Base-by-base conservation (phyloP, 1,140 invertebrate genomes). In the Chironomus tepperi region DNA sequence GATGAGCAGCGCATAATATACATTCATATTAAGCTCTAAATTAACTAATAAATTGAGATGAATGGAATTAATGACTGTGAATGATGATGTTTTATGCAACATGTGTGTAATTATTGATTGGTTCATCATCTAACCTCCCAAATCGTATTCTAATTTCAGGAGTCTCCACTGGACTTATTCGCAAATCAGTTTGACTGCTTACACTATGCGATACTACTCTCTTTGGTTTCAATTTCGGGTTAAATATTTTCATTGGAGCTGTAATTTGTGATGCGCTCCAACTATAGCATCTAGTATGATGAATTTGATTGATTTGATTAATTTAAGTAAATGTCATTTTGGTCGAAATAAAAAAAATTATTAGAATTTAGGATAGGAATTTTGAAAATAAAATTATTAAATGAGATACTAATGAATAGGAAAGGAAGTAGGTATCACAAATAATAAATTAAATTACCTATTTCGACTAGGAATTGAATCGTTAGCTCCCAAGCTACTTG, bases 181-280 rank as follows among this genome's bases (percentile, higher is more conserved):
- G 86, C 16, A 90, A 79, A 47, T 91, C 90, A 2, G 88, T 89
- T 79, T 90, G 89, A 79, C 89, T 91, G 73, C 89, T 87, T 78
- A 70, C 65, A 19, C 16, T 89, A 91, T 75, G 89, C 89, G 77
- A 89, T 89, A 75, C 42, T 85, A 78, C 42, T 82, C 78, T 73
- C 76, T 80, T n/a, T 79, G 77, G 73, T 81, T 76, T 79, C 70
- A 70, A 19, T 57, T 57, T 57, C n/a, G 76, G 80, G 79, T 64
- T 81, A 79, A 73, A 79, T 77, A 76, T 79, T 74, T 75, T 79
- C 80, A 76, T 79, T 83, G 43, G 79, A 83, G 78, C 77, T 84
- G 82, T 1, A 86, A 87, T 75, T 78, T 84, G 24, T 75, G 86
- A 85, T 10, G 86, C 87, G 7, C 87, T 87, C 76, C 89, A 82